phyloP scores from a whole-genome alignment of 2,888 invertebrate species.

The Sisyra nigra region DNA sequence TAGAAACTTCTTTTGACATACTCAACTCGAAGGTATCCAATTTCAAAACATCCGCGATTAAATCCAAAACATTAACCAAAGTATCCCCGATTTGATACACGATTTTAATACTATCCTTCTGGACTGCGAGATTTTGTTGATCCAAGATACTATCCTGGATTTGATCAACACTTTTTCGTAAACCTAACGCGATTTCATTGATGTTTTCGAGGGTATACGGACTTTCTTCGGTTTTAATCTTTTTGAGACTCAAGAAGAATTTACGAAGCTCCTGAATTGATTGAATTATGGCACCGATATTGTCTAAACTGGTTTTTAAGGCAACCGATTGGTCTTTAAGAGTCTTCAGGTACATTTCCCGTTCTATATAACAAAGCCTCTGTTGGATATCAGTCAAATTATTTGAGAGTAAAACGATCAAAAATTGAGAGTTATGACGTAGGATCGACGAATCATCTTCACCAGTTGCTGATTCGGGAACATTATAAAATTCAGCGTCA shows the following conservation, averaged over 20 bases:
- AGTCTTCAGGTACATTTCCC: constrained; percentile 46
- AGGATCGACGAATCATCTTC: constrained; percentile 4
- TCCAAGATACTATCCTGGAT: constrained; percentile 3
- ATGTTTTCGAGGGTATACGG: background rate
- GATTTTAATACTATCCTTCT: constrained; percentile 6
- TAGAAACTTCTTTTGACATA: background rate
- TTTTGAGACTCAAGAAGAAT: constrained; percentile 6
- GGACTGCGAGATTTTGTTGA: constrained; percentile 4
- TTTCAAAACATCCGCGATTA: constrained; percentile 6
- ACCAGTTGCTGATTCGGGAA: background rate
- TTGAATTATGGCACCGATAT: background rate
- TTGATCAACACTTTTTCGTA: constrained; percentile 4
- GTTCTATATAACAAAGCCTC: constrained; percentile 41
- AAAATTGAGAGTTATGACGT: constrained; percentile 4
- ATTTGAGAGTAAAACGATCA: constrained; percentile 6
- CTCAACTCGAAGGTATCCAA: background rate
- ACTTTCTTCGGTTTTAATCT: constrained; percentile 1
- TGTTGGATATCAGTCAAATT: constrained; percentile 32
- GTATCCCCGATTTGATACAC: constrained; percentile 6
- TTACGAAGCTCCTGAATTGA: constrained; percentile 5
- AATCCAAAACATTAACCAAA: constrained; percentile 6
- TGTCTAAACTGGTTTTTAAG: constrained; percentile 1
- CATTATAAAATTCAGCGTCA: background rate
- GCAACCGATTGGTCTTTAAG: constrained; percentile 1
- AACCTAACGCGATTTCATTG: background rate